Evolutionary conservation across 2,888 invertebrate species (phyloP), one percentile per base, ranked within the genome.

Genomic region (Yponomeuta malinellus): DNA sequence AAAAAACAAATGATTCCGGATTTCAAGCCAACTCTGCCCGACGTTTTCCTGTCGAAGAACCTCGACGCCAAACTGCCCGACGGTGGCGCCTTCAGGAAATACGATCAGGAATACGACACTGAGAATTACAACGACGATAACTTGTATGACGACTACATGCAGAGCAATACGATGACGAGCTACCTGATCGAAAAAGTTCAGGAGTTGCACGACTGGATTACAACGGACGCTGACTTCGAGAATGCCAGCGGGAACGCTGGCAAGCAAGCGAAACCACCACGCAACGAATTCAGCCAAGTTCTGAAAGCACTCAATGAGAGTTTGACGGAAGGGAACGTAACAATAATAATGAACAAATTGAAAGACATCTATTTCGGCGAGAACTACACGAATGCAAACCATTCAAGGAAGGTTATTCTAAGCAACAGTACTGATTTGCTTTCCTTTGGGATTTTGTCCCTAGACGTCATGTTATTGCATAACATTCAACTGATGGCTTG

Each of bases 401-500:
- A 77, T 31, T 84, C 80, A 1, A 81, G 84, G 43, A 87, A 85
- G 63, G 79, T 87, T 2, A 86, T 91, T 8, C 73, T 87, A 64
- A 90, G 87, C 0, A 93, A 93, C 70, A 89, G 87, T 29, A 89
- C 92, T 0, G 93, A 91, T 77, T 77, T 93, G 69, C 75, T 94
- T 0, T 93, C 94, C 0, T 93, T 94, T 72, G 93, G 93, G 0
- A 92, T 94, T 63, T 74, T 94, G 74, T 93, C 93, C 0, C 75
- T 94, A 70, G 94, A 94, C 77, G 88, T 94, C 0, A 92, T 94
- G 85, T 75, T 94, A 71, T 74, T 94, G 2, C 93, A 93, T 78
- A 93, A 93, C 77, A 93, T 93, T 63, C 93, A 93, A 76, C 76
- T 93, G 33, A 92, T 93, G 87, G 93, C 93, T 0, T 93, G 93